These are phyloP conservation scores for Nesoenas mayeri DNA, from an alignment of 2,113 vertebrate genomes.

Conservation along the genomic window DNA sequence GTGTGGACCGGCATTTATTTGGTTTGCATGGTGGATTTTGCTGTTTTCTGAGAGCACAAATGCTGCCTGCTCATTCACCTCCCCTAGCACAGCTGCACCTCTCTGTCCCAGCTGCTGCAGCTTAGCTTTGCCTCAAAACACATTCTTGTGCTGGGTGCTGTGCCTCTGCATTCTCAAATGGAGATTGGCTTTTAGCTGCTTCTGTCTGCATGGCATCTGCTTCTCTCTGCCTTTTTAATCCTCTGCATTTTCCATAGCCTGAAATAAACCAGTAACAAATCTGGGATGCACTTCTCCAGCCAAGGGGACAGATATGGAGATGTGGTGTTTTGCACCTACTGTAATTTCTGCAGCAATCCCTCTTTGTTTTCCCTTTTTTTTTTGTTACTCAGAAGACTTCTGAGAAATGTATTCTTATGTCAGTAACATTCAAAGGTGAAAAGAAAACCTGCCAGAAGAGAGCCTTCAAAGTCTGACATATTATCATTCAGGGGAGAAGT, in stretches of 20 bases:
- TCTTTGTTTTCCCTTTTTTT: not conserved
- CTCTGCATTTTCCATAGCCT: slow-evolving; percentile 8
- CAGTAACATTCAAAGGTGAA: not conserved
- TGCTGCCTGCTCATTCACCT: not conserved
- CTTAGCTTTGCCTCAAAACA: slow-evolving; percentile 39
- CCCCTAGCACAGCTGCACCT: slow-evolving; percentile 21
- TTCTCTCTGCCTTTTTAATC: not conserved
- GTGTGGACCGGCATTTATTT: not conserved
- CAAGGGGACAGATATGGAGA: not conserved
- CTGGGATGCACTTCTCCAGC: not conserved
- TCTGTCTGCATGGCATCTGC: not conserved
- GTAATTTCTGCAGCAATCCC: not conserved
- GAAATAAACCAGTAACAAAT: not conserved
- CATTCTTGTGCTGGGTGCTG: slow-evolving; percentile 55
- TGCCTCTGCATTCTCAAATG: not conserved
- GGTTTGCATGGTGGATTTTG: not conserved
- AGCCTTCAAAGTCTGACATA: slow-evolving; percentile 21
- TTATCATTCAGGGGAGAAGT: slow-evolving; percentile 60
- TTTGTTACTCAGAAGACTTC: not conserved
- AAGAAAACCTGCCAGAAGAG: slow-evolving; percentile 22
- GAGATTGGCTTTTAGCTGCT: not conserved
- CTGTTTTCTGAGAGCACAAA: slow-evolving; percentile 1
- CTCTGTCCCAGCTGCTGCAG: slow-evolving; percentile 33
- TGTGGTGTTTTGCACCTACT: not conserved
- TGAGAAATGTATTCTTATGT: slow-evolving; percentile 25